Evolutionary conservation across 2,113 vertebrate genomes (phyloP).

Genomic region (Ciconia maguari): DNA sequence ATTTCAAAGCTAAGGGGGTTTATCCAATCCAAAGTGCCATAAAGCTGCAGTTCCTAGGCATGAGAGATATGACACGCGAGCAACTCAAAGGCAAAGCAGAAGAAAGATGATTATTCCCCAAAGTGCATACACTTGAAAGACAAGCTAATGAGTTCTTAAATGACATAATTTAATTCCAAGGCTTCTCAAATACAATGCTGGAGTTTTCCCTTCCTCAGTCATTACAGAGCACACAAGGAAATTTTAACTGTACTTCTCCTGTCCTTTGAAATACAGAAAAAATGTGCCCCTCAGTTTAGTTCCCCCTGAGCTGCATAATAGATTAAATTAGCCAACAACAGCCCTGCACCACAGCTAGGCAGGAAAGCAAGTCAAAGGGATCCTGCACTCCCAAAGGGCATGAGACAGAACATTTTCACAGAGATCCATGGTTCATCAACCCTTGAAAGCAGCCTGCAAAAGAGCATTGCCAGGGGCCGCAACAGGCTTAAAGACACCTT

Average conservation of each 20-base stretch:
- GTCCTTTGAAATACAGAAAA: slow-evolving; percentile 25
- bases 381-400: background rate
- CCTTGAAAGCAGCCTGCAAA: background rate
- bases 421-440: background rate
- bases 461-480: background rate
- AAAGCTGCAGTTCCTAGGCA: slow-evolving; percentile 32
- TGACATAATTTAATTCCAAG: slow-evolving; percentile 44
- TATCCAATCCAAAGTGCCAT: slow-evolving; percentile 45
- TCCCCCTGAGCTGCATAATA: background rate
- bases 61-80: background rate
- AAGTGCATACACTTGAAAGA: slow-evolving; percentile 52
- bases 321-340: background rate
- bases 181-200: slow-evolving; percentile 30
- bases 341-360: background rate
- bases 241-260: slow-evolving; percentile 21
- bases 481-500: background rate
- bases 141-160: slow-evolving; percentile 58
- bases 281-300: background rate
- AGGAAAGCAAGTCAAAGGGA: background rate
- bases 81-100: slow-evolving; percentile 46
- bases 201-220: background rate
- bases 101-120: slow-evolving; percentile 55
- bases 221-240: background rate
- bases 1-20: slow-evolving; percentile 51
- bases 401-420: background rate